A percentile compares a stretch with the other conserved stretches of the same genome.
Evolutionary conservation across 2,113 vertebrate genomes (phyloP).

Genomic region (Empidonax alnorum): DNA sequence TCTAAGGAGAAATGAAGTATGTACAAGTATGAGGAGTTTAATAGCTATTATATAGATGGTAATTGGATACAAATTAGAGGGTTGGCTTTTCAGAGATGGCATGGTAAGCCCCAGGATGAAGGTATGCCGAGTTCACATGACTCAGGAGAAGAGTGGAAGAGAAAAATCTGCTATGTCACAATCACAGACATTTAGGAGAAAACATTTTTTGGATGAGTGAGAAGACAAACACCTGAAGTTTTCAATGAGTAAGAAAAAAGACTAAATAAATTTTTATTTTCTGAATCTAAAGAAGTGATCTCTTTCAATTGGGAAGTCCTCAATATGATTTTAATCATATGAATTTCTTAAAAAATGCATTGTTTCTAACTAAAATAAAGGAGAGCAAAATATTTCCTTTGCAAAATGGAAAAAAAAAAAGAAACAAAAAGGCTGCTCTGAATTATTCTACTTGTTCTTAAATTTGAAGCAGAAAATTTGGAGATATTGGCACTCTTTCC

Average conservation of each 20-base stretch:
- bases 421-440: background rate
- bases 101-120: background rate
- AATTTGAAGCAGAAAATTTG: background rate
- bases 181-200: background rate
- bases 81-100: background rate
- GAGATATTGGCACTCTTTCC: background rate
- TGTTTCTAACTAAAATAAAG: background rate
- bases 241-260: slow-evolving; percentile 26
- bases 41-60: background rate
- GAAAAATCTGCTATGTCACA: background rate
- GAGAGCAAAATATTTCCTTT: background rate
- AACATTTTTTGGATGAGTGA: slow-evolving; percentile 4
- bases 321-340: background rate
- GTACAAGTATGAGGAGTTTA: background rate
- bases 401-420: background rate
- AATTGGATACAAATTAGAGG: background rate
- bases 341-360: background rate
- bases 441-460: background rate
- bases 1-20: background rate
- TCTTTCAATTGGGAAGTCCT: background rate
- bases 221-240: slow-evolving; percentile 19
- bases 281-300: background rate
- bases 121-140: background rate
- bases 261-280: background rate
- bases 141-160: background rate